Percentiles rank a stretch among this genome's conserved stretches.
phyloP scores from a whole-genome alignment of 2,888 invertebrate genomes.

The Bhutanitis thaidina region DNA sequence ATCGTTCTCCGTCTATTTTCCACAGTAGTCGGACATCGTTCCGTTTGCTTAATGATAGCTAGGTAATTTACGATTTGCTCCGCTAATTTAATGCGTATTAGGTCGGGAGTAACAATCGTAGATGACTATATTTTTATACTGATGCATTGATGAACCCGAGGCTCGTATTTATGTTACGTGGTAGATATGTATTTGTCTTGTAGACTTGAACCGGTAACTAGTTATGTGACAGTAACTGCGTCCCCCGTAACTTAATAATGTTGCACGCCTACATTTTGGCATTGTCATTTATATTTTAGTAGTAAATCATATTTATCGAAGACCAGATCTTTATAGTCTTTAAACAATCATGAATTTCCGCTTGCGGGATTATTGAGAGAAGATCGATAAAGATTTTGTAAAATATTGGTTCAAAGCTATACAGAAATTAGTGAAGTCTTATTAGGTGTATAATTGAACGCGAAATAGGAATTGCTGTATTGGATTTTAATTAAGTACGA shows the following conservation, averaged over 20 bases:
- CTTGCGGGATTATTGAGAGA: too few relatives aligned
- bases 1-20: neutral
- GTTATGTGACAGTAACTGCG: neutral
- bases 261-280: too few relatives aligned
- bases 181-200: neutral
- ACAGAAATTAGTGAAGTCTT: neutral
- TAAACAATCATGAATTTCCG: too few relatives aligned
- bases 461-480: neutral
- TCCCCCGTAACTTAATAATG: neutral
- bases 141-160: neutral
- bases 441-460: neutral
- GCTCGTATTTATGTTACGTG: neutral
- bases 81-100: neutral
- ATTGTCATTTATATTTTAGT: too few relatives aligned
- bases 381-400: neutral
- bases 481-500: slow-evolving; percentile 2
- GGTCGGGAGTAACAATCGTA: neutral
- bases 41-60: neutral
- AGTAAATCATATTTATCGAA: too few relatives aligned
- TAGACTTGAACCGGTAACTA: neutral
- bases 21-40: neutral
- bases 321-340: too few relatives aligned
- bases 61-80: neutral
- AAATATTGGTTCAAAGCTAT: neutral
- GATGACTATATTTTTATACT: neutral